These are phyloP conservation scores for Chondrilla cf. caribensis DNA, from an alignment of 37 sponge, comb jelly and placozoan species.

Conservation along the genomic window DNA sequence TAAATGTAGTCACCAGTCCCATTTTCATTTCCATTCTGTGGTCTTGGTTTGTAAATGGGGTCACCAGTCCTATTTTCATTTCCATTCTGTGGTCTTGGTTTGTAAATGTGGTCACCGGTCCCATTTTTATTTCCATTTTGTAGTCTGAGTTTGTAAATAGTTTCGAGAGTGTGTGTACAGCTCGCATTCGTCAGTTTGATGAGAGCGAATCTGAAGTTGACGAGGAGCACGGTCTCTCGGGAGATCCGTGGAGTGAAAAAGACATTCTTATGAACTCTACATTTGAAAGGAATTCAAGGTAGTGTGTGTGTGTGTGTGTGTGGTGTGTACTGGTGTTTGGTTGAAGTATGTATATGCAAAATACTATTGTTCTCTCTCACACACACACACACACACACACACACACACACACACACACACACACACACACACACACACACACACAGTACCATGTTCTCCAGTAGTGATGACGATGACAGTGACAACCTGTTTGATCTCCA, in stretches of 20 bases:
- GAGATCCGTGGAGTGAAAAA: neutral
- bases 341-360: neutral
- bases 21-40: no score
- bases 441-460: neutral
- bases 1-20: no score
- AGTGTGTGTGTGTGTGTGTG: conserved; percentile 10
- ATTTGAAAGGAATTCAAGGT: conserved; percentile 11
- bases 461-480: neutral
- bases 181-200: conserved; percentile 72
- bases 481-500: neutral
- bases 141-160: neutral
- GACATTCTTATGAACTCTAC: neutral
- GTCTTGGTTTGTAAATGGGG: no score
- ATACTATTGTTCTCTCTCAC: neutral
- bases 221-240: neutral
- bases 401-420: neutral
- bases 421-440: neutral
- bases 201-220: conserved; percentile 28
- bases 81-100: no score
- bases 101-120: no score
- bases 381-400: neutral
- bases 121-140: no score
- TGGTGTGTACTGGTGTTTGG: neutral
- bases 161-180: conserved; percentile 52
- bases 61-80: no score